Evolutionary conservation across 2,113 vertebrate genomes (phyloP), one percentile per base, ranked within the genome.

Genomic region (Psittacula cyanocephala): DNA sequence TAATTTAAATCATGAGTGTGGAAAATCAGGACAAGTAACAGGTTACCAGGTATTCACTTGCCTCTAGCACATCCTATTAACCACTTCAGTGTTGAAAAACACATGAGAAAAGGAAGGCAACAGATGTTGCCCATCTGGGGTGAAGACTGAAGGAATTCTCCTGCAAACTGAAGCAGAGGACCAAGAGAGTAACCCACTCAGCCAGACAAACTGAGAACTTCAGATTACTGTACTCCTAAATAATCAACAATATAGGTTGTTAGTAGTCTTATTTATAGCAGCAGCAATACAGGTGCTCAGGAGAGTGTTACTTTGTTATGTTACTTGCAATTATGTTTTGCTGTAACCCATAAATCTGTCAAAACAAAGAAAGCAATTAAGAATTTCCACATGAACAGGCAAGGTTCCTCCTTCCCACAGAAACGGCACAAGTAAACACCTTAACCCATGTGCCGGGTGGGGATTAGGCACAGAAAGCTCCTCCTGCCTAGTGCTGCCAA

Each of bases 301-400:
- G 41, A 81, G 76, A 83, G 41, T 46, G 77, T 81, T 89, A 64
- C 80, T 96, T 94, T 86, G 52, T 86, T 87, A 50, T 47, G 57
- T 76, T 95, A 83, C 79, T 91, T 77, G 79, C 92, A 93, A 92
- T 96, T 92, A 91, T 50, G 43, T 86, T 92, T 89, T 9, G 3
- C 50, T 88, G 57, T 72, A 84, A 97, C 62, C 55, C 64, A 84
- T 72, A 84, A 92, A 94, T 90, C 93, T 92, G 88, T 93, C 92
- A 94, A 96, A 96, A 96, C 1, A 12, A 96, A 93, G 91, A 62
- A 92, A 87, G 86, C 80, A 96, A 96, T 93, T 96, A 92, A 91
- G 88, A 84, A 81, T 96, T 96, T 94, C 88, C 77, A 69, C 81
- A 63, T n/a, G 74, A 96, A 69, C 41, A 81, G 95, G 43, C 77